phyloP scores from a whole-genome alignment of 2,888 invertebrate genomes.

The Xestoiulus laeticollis region DNA sequence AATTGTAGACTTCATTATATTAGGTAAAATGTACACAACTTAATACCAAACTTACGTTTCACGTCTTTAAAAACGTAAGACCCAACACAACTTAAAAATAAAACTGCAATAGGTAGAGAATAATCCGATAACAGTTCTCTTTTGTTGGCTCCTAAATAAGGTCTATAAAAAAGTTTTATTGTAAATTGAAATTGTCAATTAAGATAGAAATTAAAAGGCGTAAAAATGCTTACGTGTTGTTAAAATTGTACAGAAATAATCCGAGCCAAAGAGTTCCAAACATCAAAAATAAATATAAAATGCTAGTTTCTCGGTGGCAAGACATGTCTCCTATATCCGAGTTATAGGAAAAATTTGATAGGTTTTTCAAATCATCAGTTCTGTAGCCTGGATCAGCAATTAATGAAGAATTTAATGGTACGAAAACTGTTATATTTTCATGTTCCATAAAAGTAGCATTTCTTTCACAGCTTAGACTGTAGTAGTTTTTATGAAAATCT shows the following conservation, averaged over 20 bases:
- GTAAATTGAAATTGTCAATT: conserved; percentile 32
- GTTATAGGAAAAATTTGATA: neutral
- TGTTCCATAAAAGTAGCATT: neutral
- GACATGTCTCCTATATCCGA: neutral
- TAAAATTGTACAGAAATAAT: conserved; percentile 70
- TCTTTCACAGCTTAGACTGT: conserved; percentile 52
- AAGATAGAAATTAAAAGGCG: neutral
- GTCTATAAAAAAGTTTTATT: conserved; percentile 61
- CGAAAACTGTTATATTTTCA: neutral
- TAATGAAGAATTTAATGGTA: neutral
- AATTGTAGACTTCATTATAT: neutral
- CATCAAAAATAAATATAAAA: conserved; percentile 70
- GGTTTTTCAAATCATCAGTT: neutral
- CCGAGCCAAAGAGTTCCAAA: conserved; percentile 71
- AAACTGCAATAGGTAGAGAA: conserved; percentile 70
- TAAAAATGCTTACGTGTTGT: conserved; percentile 67
- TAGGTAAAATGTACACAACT: neutral
- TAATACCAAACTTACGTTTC: conserved; percentile 64
- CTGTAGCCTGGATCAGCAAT: neutral
- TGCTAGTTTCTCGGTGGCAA: conserved; percentile 68
- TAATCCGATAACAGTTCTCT: conserved; percentile 71
- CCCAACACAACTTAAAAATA: conserved; percentile 70
- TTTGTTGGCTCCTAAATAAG: conserved; percentile 68
- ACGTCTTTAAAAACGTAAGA: conserved; percentile 69
- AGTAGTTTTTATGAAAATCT: conserved; percentile 60